Conservation (phyloP, 1,140 invertebrate species). For the Panagrolaimus sp. region DNA sequence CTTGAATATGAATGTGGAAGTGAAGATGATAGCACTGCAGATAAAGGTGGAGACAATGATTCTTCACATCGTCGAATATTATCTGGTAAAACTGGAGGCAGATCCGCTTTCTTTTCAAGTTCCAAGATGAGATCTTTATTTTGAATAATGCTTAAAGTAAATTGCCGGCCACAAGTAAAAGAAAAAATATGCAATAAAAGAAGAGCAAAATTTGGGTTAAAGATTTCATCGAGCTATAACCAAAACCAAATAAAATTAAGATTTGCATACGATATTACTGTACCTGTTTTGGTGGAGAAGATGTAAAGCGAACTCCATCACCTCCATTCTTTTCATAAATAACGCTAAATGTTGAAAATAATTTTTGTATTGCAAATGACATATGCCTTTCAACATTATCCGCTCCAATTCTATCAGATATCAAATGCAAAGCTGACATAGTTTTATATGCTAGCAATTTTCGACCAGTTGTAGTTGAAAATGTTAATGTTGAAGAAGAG, state of each 20-base stretch:
- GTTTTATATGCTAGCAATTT: constrained; percentile 38
- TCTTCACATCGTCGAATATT: neutral
- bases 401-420: constrained; percentile 28
- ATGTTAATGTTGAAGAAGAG: constrained; percentile 37
- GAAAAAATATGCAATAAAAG: constrained; percentile 37
- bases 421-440: constrained; percentile 27
- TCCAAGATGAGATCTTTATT: constrained; percentile 22
- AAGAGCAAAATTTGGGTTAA: constrained; percentile 36
- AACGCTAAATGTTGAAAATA: constrained; percentile 44
- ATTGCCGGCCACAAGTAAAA: constrained; percentile 37
- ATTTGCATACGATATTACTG: neutral
- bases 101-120: constrained; percentile 1
- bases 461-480: constrained; percentile 25
- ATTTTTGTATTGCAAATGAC: constrained; percentile 27
- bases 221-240: constrained; percentile 33
- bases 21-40: constrained; percentile 27
- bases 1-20: constrained; percentile 31
- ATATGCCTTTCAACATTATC: constrained; percentile 41
- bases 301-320: constrained; percentile 14
- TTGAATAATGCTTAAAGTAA: constrained; percentile 24
- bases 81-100: constrained; percentile 2
- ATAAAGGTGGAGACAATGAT: constrained; percentile 17
- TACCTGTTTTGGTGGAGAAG: constrained; percentile 26
- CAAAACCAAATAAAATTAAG: neutral
- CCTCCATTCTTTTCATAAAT: constrained; percentile 24